Base-by-base conservation (phyloP, 2,888 invertebrate genomes). In the Homarus gammarus region DNA sequence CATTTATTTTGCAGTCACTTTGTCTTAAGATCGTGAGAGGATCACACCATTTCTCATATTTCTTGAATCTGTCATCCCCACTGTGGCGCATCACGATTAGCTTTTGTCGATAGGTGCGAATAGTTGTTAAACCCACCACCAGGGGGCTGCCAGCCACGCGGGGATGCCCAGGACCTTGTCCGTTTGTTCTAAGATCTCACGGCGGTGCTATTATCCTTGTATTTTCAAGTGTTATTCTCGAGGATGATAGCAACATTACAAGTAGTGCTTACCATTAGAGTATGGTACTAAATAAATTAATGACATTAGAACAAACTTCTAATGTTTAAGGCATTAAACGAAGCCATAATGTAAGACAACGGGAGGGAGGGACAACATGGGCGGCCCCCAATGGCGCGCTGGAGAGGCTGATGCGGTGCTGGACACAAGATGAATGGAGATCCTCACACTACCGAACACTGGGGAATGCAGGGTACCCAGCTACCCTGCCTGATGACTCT, bases 31-130 rank as follows among this genome's bases (percentile, higher is more conserved):
- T 82, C 87, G 87, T 87, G 87, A 72, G 87, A 82, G 82, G 81
- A 87, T 87, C 82, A 82, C 87, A 82, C 87, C 87, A 81, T 87
- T 87, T 82, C 87, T 87, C 87, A 87, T 87, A 87, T 87, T 87
- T 87, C 87, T 87, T 87, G 82, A 82, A 81, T 87, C 87, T 82
- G 87, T 87, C 87, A 87, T 82, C 87, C 87, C 87, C 82, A 82
- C 87, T 72, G 87, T 82, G 87, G 87, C 81, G 87, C 87, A 82
- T 87, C 87, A 82, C 87, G 87, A 87, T 87, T 87, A 87, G 56
- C 87, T 87, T 87, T 87, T 87, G 87, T 87, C 87, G 87, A 87
- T 87, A 87, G 87, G 87, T 87, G 87, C 87, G 87, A 87, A 87
- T 87, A 87, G 87, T 87, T 87, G 87, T 87, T 87, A 87, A 87